Evolutionary conservation across 2,797 vertebrate species (phyloP).

Genomic region (Lacerta viridis): DNA sequence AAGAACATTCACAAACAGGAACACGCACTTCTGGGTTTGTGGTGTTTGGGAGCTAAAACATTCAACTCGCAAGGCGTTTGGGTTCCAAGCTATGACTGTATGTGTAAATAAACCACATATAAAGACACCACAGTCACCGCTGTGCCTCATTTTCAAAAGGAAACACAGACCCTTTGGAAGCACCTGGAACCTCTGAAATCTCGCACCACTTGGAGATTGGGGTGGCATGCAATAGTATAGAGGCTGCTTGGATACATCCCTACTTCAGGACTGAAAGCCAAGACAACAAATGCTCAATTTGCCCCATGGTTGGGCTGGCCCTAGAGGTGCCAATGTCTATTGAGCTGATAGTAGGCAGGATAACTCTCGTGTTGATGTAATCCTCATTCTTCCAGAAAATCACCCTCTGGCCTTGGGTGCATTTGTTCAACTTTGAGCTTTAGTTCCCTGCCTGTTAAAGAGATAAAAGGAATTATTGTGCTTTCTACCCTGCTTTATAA

Average conservation of each 20-base stretch:
- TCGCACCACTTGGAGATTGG: no score
- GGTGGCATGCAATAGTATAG: no score
- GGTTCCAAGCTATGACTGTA: no score
- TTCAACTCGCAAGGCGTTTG: no score
- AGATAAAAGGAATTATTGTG: slow-evolving; percentile 24
- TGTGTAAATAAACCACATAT: no score
- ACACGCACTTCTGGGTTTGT: no score
- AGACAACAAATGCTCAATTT: not conserved
- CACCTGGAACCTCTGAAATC: no score
- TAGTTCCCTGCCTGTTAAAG: slow-evolving; percentile 14
- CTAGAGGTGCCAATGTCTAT: not conserved
- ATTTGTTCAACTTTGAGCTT: not conserved
- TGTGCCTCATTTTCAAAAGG: no score
- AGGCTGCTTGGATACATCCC: not conserved
- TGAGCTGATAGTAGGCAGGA: not conserved
- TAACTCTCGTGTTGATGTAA: not conserved
- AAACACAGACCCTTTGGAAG: no score
- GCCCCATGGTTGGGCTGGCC: not conserved
- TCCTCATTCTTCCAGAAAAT: not conserved
- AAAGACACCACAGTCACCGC: no score
- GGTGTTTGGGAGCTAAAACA: no score
- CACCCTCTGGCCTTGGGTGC: not conserved
- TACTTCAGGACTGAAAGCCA: not conserved
- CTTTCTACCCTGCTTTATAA: slow-evolving; percentile 17
- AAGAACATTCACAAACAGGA: no score